These are phyloP conservation scores for Drosophila fungiperda DNA, from an alignment of 2,888 invertebrate genomes.

Conservation along the genomic window DNA sequence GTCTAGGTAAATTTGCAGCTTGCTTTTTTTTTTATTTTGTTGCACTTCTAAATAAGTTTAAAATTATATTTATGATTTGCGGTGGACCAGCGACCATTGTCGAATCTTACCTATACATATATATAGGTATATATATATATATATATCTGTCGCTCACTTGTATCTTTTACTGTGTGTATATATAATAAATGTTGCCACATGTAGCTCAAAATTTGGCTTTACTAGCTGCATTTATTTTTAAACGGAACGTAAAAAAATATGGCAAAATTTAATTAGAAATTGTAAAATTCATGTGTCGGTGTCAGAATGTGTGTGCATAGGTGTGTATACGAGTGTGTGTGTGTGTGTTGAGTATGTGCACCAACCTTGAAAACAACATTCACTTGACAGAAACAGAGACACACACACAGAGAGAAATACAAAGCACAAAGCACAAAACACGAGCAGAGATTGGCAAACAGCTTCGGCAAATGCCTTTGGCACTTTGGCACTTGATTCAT, in stretches of 20 bases:
- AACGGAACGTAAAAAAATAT: constrained; percentile 40
- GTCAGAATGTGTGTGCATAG: constrained; percentile 8
- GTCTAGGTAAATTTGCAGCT: constrained; percentile 4
- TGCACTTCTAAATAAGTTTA: constrained; percentile 65
- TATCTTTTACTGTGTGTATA: constrained; percentile 20
- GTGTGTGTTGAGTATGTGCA: constrained; percentile 40
- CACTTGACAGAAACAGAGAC: constrained; percentile 41
- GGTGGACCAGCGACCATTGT: constrained; percentile 19
- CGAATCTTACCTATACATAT: constrained; percentile 12
- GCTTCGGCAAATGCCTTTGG: constrained; percentile 65
- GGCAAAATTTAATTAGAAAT: constrained; percentile 68
- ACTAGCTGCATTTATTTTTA: constrained; percentile 68
- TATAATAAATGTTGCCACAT: constrained; percentile 27
- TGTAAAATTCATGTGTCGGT: constrained; percentile 52
- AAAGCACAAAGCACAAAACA: constrained; percentile 7
- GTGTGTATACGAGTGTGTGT: constrained; percentile 18
- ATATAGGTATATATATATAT: not conserved
- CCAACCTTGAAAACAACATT: constrained; percentile 70
- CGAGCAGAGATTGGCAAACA: constrained; percentile 56
- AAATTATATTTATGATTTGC: constrained; percentile 67
- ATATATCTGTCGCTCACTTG: not conserved
- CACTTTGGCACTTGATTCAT: constrained; percentile 67
- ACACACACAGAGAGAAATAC: constrained; percentile 4
- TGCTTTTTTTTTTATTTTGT: constrained; percentile 29
- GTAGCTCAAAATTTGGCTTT: constrained; percentile 53